Base-by-base conservation (phyloP, 1,140 invertebrate species). In the Lepidurus arcticus region DNA sequence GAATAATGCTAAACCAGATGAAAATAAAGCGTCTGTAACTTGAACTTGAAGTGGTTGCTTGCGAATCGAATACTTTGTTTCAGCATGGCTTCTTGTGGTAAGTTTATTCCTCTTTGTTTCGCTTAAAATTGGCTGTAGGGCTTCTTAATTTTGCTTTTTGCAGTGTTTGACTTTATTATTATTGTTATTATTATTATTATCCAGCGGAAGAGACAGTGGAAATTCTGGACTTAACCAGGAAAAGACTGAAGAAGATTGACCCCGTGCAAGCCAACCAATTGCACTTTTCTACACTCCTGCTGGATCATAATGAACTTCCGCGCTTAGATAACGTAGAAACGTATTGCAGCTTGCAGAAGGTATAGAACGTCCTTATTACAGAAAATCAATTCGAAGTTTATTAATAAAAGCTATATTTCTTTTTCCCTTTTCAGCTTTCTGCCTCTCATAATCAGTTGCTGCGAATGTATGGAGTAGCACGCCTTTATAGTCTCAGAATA, bases 231-330 rank as follows among this genome's bases (percentile, higher is more conserved):
- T 81, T 88, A 42, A 84, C 84, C 43, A 82, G 83, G 44, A 81
- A 84, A 80, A 83, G 84, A 47, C 79, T 88, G 42, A 85, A 84
- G 45, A 85, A 84, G 77, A 81, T 88, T 13, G 83, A 86, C 73
- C 83, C 86, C 79, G 81, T 83, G 26, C 80, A 83, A 53, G 80
- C 82, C 45, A 81, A 83, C 74, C 83, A 83, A 44, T 81, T 81
- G n/a, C 83, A 90, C 78, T 88, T 92, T 80, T 90, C 89, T 73
- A 91, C 90, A 80, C 86, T 96, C 75, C 91, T 94, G 80, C 86
- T 94, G 43, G 93, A 96, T 84, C 91, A 95, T 82, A 97, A 97
- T 88, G 91, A 92, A 82, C 85, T 97, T 76, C 91, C 93, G 81
- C 90, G 92, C 81, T 88, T 96, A 78, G 94, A 96, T 84, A 93